phyloP scores from a whole-genome alignment of 2,888 invertebrate species.

The Folsomia candida region DNA sequence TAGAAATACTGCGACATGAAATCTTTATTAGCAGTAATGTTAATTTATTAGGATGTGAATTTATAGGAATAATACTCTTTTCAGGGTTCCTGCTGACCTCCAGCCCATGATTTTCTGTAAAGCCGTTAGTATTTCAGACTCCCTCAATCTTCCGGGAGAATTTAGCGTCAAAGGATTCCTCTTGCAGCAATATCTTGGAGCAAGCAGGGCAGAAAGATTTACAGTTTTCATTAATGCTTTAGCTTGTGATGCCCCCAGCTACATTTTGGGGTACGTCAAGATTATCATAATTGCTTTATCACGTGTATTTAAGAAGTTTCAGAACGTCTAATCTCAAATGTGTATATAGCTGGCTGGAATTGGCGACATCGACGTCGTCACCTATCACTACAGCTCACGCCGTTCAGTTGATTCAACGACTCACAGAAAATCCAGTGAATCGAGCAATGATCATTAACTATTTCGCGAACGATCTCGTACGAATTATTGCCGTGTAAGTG shows the following conservation, averaged over 20 bases:
- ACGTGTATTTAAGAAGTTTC: too few relatives aligned
- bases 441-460: neutral
- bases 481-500: neutral
- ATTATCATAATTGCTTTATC: too few relatives aligned
- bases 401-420: neutral
- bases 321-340: neutral
- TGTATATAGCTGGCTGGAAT: neutral
- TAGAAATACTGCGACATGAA: constrained; percentile 11
- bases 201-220: neutral
- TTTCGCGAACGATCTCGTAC: neutral
- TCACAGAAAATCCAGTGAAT: constrained; percentile 1
- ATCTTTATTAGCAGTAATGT: neutral
- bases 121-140: constrained; percentile 10
- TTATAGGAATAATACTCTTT: too few relatives aligned
- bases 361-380: neutral
- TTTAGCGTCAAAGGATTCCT: neutral
- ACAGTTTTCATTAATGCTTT: constrained; percentile 7
- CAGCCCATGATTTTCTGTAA: constrained; percentile 32
- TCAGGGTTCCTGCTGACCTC: constrained; percentile 26
- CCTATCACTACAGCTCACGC: neutral
- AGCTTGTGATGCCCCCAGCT: neutral
- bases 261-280: neutral
- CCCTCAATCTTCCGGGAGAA: neutral
- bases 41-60: neutral
- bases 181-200: neutral